Evolutionary conservation across 1,140 invertebrate species (phyloP).

Genomic region (Antheraea pernyi): DNA sequence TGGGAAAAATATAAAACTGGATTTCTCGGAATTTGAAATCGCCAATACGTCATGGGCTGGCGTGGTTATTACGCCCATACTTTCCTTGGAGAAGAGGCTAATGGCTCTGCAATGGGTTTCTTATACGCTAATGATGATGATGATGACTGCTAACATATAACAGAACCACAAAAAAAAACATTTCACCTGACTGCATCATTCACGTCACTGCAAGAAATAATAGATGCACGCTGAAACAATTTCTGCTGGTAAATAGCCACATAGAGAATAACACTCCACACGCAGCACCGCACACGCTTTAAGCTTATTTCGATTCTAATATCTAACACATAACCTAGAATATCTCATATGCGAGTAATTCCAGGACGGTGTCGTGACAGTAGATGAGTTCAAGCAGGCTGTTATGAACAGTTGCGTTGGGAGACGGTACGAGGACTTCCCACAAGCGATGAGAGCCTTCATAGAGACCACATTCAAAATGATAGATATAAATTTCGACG

Average conservation of each 20-base stretch:
- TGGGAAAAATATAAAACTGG: too few species aligned
- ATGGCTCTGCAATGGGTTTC: too few species aligned
- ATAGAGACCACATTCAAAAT: conserved; percentile 90
- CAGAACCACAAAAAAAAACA: too few species aligned
- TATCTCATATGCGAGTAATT: conserved; percentile 37
- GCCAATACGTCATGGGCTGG: too few species aligned
- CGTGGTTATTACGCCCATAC: too few species aligned
- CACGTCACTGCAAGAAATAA: too few species aligned
- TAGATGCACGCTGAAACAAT: too few species aligned
- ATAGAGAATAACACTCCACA: background rate
- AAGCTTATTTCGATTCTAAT: conserved; percentile 28
- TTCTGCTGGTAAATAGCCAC: background rate
- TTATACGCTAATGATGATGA: too few species aligned
- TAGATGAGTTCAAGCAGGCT: conserved; percentile 90
- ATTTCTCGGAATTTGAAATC: too few species aligned
- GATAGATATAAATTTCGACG: conserved; percentile 89
- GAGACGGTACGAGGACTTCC: conserved; percentile 88
- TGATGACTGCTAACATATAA: too few species aligned
- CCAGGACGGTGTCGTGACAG: conserved; percentile 89
- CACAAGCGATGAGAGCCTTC: conserved; percentile 89
- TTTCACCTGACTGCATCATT: too few species aligned
- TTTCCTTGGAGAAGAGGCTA: too few species aligned
- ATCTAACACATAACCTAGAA: background rate
- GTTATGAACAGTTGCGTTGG: conserved; percentile 90
- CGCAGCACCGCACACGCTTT: conserved; percentile 34